Evolutionary conservation across 2,113 vertebrate genomes (phyloP), one percentile per base, ranked within the genome.

Genomic region (Plectropomus leopardus): DNA sequence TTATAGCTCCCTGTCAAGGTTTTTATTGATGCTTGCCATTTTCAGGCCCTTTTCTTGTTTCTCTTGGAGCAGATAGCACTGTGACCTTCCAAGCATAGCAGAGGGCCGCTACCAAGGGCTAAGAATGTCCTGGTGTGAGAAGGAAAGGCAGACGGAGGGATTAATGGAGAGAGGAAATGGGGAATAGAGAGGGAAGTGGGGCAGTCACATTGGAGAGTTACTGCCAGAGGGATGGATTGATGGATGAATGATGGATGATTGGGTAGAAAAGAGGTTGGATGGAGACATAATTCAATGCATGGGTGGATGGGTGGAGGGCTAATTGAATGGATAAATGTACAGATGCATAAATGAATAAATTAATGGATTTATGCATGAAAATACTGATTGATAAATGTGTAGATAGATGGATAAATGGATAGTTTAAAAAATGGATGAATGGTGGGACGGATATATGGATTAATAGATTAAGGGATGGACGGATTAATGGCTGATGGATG

Each of bases 1-100:
- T 90, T 93, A 90, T 91, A 66, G 87, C 83, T 87, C 78, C 72
- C 84, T 91, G 88, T 88, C 87, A 89, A 68, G 66, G 48, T 78
- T 92, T 92, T 92, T 86, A 91, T 91, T 85, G 76, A 88, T 77
- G 82, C 45, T 84, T 23, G 8, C 75, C 26, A 2, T 84, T 86
- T 82, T 79, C 32, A 65, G 65, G 50, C 28, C 51, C 19, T 73
- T 79, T 80, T 70, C 50, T 80, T 93, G 87, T 93, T 92, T 89
- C 78, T 91, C 59, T 92, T 92, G 89, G 91, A 91, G 61, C 73
- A 68, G 69, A 80, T 40, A 53, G 72, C 40, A 36, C 54, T 55
- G 80, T 78, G 71, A 81, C 72, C 85, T 87, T 86, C 87, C 86
- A 90, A 86, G 67, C 82, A 80, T 34, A 86, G 74, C 78, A 77